These are phyloP conservation scores for Puma concolor DNA, from an alignment of 2,113 vertebrate genomes.

Conservation along the genomic window DNA sequence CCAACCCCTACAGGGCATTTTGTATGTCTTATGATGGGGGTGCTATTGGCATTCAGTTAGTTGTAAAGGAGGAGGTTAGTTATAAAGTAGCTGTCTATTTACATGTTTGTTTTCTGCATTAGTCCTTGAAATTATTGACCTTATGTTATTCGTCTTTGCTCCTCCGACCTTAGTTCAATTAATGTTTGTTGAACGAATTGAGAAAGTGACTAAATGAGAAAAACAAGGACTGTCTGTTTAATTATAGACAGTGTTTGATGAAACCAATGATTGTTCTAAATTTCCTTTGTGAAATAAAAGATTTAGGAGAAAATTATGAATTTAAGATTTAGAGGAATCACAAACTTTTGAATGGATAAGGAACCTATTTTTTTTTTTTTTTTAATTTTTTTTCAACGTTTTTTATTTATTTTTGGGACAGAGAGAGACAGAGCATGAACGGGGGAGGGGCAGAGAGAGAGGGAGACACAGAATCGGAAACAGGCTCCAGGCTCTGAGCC, in stretches of 20 bases:
- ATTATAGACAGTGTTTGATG: background rate
- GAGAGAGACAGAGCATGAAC: too few relatives aligned
- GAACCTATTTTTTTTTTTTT: background rate
- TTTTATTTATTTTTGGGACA: too few relatives aligned
- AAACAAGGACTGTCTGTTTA: background rate
- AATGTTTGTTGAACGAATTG: background rate
- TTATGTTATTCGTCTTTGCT: background rate
- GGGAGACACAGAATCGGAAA: too few relatives aligned
- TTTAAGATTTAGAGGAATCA: background rate
- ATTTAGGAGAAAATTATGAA: background rate
- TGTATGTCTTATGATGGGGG: background rate
- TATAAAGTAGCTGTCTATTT: background rate
- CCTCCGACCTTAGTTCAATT: background rate
- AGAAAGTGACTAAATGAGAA: background rate
- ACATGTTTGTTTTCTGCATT: background rate
- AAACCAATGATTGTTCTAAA: background rate
- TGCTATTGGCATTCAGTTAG: accelerated
- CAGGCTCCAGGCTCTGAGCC: too few relatives aligned
- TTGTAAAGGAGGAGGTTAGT: too few relatives aligned
- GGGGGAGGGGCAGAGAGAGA: too few relatives aligned
- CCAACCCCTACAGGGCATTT: background rate
- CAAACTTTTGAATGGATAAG: constrained; percentile 52
- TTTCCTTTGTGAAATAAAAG: background rate
- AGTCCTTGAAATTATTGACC: background rate
- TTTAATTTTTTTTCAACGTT: background rate